phyloP scores from a whole-genome alignment of 2,113 vertebrate genomes.

The Dendropsophus ebraccatus region DNA sequence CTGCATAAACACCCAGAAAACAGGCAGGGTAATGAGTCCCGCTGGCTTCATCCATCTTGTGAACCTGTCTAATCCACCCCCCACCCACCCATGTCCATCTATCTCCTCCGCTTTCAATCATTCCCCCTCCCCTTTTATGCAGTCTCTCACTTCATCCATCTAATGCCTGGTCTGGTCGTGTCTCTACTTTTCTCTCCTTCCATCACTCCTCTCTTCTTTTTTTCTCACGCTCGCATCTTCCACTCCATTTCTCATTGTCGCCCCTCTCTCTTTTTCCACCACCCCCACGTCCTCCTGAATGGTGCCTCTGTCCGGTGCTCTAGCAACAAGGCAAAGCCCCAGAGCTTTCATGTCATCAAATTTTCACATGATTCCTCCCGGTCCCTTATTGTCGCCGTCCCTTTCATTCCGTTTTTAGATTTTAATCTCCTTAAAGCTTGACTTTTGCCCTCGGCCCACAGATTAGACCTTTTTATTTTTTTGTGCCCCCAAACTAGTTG shows the following conservation, averaged over 20 bases:
- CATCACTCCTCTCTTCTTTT: conserved; percentile 38
- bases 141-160: conserved; percentile 45
- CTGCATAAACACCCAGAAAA: conserved; percentile 58
- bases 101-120: conserved; percentile 53
- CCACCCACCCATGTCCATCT: conserved; percentile 47
- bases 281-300: neutral
- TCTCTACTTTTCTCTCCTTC: conserved; percentile 29
- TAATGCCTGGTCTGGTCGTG: conserved; percentile 23
- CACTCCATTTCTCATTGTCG: conserved; percentile 20
- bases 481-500: neutral
- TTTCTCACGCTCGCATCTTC: conserved; percentile 9
- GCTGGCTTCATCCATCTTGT: conserved; percentile 53
- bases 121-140: conserved; percentile 48
- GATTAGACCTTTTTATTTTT: neutral
- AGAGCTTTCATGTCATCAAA: conserved; percentile 9
- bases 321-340: neutral
- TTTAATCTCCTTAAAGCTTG: neutral
- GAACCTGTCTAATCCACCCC: conserved; percentile 47
- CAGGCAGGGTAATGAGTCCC: conserved; percentile 52
- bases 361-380: neutral
- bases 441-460: neutral
- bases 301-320: neutral
- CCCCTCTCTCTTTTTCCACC: neutral
- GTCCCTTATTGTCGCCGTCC: neutral
- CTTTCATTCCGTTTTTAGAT: neutral